Evolutionary conservation across 2,888 invertebrate genomes (phyloP), one percentile per base, ranked within the genome.

Genomic region (Rhabditoides inermis): DNA sequence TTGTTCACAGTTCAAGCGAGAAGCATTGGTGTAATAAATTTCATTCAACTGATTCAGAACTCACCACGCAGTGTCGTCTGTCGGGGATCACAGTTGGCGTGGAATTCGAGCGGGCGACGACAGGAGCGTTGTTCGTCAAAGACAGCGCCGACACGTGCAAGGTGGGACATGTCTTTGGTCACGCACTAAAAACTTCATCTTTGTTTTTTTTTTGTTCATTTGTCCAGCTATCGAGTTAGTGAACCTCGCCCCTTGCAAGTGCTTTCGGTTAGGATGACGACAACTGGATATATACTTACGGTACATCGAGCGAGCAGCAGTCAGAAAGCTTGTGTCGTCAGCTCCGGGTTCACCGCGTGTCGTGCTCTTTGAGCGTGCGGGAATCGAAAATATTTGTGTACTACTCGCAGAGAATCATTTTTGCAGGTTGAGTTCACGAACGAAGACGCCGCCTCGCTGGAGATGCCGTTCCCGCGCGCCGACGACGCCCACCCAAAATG

Each of bases 101-200:
- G 4, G 51, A 53, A 12, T 75, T 75, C 52, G 53, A 59, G 3
- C 50, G 49, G 5, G 47, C 65, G 7, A 66, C 71, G 10, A 58
- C 65, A 30, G 75, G 75, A n/a, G 65, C 69, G 2, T 51, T 76
- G n/a, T 75, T 68, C 55, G 62, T 75, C 6, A 67, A 67, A 52
- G 67, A 70, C n/a, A n/a, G n/a, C n/a, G n/a, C n/a, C n/a, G n/a
- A n/a, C n/a, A n/a, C n/a, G n/a, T n/a, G n/a, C n/a, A n/a, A n/a
- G n/a, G n/a, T n/a, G n/a, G n/a, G n/a, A n/a, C n/a, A n/a, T n/a
- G n/a, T n/a, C n/a, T n/a, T n/a, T n/a, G n/a, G n/a, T n/a, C n/a
- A n/a, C n/a, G n/a, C n/a, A n/a, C n/a, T n/a, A n/a, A n/a, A n/a
- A n/a, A n/a, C n/a, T n/a, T n/a, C n/a, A n/a, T n/a, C n/a, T 7